Evolutionary conservation across 2,888 invertebrate genomes (phyloP), one percentile per base, ranked within the genome.

Genomic region (Meteorus colon): DNA sequence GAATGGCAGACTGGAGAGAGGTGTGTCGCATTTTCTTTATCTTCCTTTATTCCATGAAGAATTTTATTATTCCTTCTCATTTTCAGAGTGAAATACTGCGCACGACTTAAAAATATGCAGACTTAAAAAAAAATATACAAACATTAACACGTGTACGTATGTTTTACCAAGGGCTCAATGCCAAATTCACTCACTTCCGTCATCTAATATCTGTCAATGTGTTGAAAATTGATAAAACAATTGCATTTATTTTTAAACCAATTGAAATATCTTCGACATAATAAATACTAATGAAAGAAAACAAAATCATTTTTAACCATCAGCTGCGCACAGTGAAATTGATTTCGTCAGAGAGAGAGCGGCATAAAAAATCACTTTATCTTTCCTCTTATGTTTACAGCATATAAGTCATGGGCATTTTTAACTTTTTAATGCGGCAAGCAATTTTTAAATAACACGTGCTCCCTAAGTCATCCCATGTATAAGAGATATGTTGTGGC

Each of bases 361-460:
- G n/a, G 16, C 16, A 48, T 16, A 48, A 48, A 48, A 48, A n/a
- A n/a, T 16, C n/a, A 48, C n/a, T 48, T 16, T 48, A 48, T 48
- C n/a, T 48, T 48, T 5, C n/a, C n/a, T 4, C n/a, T 48, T 16
- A 4, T 48, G n/a, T 48, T n/a, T 48, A 48, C 48, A 48, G n/a
- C 48, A 48, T n/a, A 48, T 48, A 48, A 48, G 4, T 48, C 51
- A n/a, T 68, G 29, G n/a, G 29, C 48, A 51, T n/a, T 51, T 48
- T 27, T 31, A 48, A 68, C 51, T 51, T 68, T 51, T 68, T 68
- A 55, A 68, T 68, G 55, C 68, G 27, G 31, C n/a, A 51, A 24
- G 68, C 68, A 55, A 48, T 48, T 51, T 68, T 68, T 68, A 51
- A 45, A 48, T 68, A 68, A 68, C 68, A 68, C 68, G 68, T 68